These are phyloP conservation scores for Pterophyllum scalare DNA, from an alignment of 2,113 vertebrate genomes.

Conservation along the genomic window DNA sequence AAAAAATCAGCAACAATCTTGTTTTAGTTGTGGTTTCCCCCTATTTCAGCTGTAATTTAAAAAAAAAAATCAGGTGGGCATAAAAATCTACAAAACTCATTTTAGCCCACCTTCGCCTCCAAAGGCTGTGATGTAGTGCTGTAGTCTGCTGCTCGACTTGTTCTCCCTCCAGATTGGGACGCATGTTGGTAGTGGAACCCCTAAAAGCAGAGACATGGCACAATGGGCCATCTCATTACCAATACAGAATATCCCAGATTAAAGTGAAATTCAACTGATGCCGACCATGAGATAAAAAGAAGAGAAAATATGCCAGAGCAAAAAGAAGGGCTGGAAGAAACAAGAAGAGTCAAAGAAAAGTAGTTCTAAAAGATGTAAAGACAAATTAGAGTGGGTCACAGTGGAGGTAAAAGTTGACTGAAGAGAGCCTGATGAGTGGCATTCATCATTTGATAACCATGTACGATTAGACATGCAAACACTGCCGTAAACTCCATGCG, in stretches of 20 bases:
- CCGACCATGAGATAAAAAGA: constrained; percentile 20
- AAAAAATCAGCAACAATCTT: background rate
- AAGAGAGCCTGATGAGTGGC: constrained; percentile 11
- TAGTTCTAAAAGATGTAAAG: constrained; percentile 1
- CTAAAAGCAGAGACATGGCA: constrained; percentile 82
- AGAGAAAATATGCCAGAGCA: constrained; percentile 33
- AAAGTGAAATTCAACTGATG: constrained; percentile 24
- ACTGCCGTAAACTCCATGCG: constrained; percentile 48
- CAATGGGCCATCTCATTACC: constrained; percentile 72
- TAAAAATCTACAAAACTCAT: constrained; percentile 49
- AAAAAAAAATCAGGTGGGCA: constrained; percentile 55
- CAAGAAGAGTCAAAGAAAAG: background rate
- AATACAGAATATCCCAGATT: constrained; percentile 34
- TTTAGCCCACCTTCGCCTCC: constrained; percentile 92
- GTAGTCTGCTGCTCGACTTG: constrained; percentile 90
- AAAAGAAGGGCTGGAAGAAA: constrained; percentile 16
- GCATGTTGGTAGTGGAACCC: constrained; percentile 82
- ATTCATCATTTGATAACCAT: constrained; percentile 26
- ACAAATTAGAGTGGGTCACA: background rate
- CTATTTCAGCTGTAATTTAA: background rate
- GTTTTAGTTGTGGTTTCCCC: background rate
- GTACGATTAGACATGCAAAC: constrained; percentile 53
- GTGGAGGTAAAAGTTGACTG: constrained; percentile 12
- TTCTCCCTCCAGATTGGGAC: constrained; percentile 89
- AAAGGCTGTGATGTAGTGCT: constrained; percentile 86